Conservation (phyloP, 64 coral and sea anemone species). For the Acropora yongei region DNA sequence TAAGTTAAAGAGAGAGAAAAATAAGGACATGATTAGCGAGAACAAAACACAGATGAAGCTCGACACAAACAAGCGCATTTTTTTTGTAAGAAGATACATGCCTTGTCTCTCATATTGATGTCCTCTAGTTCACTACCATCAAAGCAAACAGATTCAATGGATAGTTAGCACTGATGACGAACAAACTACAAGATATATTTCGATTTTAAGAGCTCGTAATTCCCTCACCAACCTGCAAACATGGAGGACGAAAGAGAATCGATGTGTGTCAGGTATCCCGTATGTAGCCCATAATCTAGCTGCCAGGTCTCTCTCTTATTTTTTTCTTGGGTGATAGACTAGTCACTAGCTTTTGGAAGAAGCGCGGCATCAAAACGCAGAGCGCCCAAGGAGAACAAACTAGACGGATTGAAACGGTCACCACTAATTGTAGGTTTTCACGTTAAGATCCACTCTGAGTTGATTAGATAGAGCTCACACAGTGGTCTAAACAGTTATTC, state of each 20-base stretch:
- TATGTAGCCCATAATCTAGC: constrained; percentile 27
- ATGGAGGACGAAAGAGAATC: constrained; percentile 65
- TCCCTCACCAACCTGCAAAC: constrained; percentile 34
- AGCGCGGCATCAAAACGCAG: too few species aligned
- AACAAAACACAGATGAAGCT: not conserved
- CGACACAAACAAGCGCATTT: not conserved
- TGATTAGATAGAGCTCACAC: too few species aligned
- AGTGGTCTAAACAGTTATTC: too few species aligned
- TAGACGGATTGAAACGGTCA: too few species aligned
- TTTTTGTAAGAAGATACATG: not conserved
- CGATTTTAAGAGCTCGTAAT: not conserved
- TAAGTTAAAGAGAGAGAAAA: not conserved
- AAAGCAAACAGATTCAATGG: not conserved
- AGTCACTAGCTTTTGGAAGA: too few species aligned
- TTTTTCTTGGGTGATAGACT: too few species aligned
- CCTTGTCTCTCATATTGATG: constrained; percentile 82
- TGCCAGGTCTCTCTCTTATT: not conserved
- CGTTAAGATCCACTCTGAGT: too few species aligned
- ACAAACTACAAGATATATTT: not conserved
- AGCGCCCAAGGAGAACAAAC: too few species aligned
- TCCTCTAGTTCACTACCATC: constrained; percentile 50
- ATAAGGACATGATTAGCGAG: not conserved
- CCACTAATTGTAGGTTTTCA: too few species aligned
- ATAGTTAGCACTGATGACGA: constrained; percentile 32
- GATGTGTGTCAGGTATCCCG: constrained; percentile 1